These are phyloP conservation scores for Characodon lateralis DNA, from an alignment of 2,797 vertebrate species.

Conservation along the genomic window DNA sequence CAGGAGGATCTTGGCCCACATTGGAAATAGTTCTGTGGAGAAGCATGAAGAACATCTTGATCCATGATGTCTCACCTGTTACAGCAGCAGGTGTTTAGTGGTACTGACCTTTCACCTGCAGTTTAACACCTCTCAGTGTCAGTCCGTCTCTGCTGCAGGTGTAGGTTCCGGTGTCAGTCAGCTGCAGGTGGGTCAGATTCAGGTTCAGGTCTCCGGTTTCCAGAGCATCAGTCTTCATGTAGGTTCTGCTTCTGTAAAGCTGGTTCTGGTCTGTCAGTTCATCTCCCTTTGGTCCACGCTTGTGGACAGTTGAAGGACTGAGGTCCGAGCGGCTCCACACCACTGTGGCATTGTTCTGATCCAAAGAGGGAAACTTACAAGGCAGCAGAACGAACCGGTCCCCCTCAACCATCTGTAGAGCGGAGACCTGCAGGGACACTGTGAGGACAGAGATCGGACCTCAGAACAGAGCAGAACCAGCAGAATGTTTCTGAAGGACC, in stretches of 20 bases:
- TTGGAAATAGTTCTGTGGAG: neutral
- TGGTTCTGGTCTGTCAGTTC: neutral
- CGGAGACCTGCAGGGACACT: neutral
- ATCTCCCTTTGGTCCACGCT: accelerated
- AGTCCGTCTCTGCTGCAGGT: accelerated
- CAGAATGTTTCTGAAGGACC: too few species aligned
- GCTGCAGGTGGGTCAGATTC: neutral
- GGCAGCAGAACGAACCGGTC: neutral
- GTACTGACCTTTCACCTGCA: neutral
- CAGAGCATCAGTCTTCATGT: neutral
- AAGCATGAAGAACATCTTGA: neutral
- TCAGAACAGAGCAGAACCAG: too few species aligned
- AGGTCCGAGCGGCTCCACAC: neutral
- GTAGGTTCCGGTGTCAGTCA: accelerated
- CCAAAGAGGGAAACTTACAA: neutral
- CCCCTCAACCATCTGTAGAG: accelerated
- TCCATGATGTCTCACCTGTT: neutral
- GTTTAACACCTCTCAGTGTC: neutral
- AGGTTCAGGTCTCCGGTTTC: accelerated
- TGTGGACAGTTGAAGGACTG: neutral
- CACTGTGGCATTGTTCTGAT: accelerated
- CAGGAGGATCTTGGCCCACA: neutral
- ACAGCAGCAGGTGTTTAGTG: neutral
- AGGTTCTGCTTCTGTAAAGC: neutral
- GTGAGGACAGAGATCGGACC: neutral